Percentiles rank a stretch among this genome's conserved stretches.
Evolutionary conservation across 2,113 vertebrate genomes (phyloP).

Genomic region (Alligator sinensis): DNA sequence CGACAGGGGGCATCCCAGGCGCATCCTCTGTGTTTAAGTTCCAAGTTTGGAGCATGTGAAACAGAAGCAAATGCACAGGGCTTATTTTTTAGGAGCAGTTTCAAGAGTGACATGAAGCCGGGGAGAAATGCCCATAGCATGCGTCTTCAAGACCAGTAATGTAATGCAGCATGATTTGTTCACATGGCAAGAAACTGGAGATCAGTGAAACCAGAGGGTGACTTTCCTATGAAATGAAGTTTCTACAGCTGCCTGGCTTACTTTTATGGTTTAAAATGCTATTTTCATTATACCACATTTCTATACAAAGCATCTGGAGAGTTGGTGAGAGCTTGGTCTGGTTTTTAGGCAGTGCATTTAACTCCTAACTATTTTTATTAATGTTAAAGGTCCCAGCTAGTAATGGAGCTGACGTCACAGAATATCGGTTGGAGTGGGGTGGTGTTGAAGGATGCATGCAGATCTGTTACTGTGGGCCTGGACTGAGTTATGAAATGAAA

Average conservation of each 20-base stretch:
- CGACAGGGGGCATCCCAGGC: too few relatives aligned
- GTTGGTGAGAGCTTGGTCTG: neutral
- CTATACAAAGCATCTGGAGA: neutral
- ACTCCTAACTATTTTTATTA: neutral
- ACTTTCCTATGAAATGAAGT: neutral
- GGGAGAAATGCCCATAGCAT: too few relatives aligned
- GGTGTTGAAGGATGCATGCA: conserved; percentile 94
- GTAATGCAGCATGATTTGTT: neutral
- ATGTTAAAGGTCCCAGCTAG: conserved; percentile 84
- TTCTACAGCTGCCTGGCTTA: neutral
- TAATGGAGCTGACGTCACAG: conserved; percentile 90
- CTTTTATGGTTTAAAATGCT: neutral
- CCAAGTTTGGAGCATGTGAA: too few relatives aligned
- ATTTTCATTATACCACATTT: neutral
- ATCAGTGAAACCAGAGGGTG: neutral
- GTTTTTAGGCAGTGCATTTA: neutral
- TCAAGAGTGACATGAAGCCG: too few relatives aligned
- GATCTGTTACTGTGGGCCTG: conserved; percentile 88
- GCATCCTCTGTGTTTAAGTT: too few relatives aligned
- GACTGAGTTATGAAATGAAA: conserved; percentile 89
- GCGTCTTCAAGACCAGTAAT: neutral
- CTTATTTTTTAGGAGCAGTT: too few relatives aligned
- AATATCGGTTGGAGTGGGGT: conserved; percentile 95
- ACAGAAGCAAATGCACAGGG: too few relatives aligned
- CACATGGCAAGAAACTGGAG: neutral